Percentiles rank a stretch among this genome's conserved stretches.
These are phyloP conservation scores for Melinaea menophilus DNA, from an alignment of 2,888 invertebrate species.

Conservation along the genomic window DNA sequence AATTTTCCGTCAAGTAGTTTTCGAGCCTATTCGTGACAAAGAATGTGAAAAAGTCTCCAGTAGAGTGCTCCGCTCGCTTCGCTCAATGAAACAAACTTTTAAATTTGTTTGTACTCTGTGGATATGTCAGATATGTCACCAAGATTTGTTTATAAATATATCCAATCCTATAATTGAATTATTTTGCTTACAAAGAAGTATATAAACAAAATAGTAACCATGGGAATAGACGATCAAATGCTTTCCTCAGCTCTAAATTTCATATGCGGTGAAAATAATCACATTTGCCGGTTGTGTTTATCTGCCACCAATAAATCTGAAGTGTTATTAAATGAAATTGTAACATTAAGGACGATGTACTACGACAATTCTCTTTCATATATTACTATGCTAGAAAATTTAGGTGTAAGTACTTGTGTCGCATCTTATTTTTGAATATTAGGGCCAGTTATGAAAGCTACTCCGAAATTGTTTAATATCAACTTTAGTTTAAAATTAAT, in stretches of 20 bases:
- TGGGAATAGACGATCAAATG: conserved; percentile 36
- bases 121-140: neutral
- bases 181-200: neutral
- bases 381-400: conserved; percentile 48
- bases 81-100: neutral
- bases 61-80: too few species aligned
- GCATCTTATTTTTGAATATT: neutral
- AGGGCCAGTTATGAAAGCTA: neutral
- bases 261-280: conserved; percentile 46
- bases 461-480: too few species aligned
- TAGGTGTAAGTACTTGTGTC: conserved; percentile 48
- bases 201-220: conserved; percentile 22
- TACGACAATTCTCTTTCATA: conserved; percentile 47
- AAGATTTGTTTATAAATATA: neutral
- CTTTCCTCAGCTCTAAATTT: conserved; percentile 47
- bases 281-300: conserved; percentile 68
- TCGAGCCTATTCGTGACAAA: too few species aligned
- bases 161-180: neutral
- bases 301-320: conserved; percentile 41
- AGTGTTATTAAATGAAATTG: conserved; percentile 45
- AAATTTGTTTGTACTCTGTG: neutral
- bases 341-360: conserved; percentile 44
- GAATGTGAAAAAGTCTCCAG: too few species aligned
- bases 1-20: too few species aligned
- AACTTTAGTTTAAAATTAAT: neutral